Evolutionary conservation across 2,888 invertebrate genomes (phyloP).

Genomic region (Notodonta ziczac): DNA sequence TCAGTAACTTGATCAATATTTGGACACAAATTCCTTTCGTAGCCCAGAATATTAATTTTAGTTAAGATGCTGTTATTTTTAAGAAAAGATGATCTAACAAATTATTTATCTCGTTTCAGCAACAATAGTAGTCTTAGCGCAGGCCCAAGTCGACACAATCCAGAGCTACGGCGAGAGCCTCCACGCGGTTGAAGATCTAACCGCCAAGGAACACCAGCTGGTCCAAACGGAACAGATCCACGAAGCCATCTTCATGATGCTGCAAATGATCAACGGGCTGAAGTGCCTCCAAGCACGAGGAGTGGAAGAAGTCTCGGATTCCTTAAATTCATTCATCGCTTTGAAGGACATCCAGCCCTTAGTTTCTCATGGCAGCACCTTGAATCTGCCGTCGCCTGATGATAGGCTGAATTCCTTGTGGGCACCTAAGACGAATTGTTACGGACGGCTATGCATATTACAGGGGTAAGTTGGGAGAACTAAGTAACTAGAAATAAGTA

Average conservation of each 20-base stretch:
- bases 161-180: conserved; percentile 87
- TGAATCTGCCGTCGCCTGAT: conserved; percentile 59
- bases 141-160: conserved; percentile 90
- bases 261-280: conserved; percentile 92
- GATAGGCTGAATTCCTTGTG: conserved; percentile 75
- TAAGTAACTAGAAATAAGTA: no score
- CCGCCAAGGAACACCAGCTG: conserved; percentile 70
- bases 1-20: conserved; percentile 16
- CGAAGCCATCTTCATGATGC: conserved; percentile 91
- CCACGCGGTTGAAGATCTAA: conserved; percentile 80
- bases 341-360: conserved; percentile 82
- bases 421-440: conserved; percentile 77
- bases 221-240: conserved; percentile 80
- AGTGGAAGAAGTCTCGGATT: conserved; percentile 90
- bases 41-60: conserved; percentile 22
- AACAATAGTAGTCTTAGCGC: conserved; percentile 90
- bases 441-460: conserved; percentile 88
- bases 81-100: no score
- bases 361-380: conserved; percentile 54
- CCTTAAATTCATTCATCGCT: conserved; percentile 89
- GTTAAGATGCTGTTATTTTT: not conserved
- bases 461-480: conserved; percentile 86
- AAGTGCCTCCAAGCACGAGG: conserved; percentile 93
- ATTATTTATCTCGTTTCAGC: conserved; percentile 76
- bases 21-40: conserved; percentile 29